Conservation (phyloP, 1,140 invertebrate genomes). For the Bombus consobrinus region DNA sequence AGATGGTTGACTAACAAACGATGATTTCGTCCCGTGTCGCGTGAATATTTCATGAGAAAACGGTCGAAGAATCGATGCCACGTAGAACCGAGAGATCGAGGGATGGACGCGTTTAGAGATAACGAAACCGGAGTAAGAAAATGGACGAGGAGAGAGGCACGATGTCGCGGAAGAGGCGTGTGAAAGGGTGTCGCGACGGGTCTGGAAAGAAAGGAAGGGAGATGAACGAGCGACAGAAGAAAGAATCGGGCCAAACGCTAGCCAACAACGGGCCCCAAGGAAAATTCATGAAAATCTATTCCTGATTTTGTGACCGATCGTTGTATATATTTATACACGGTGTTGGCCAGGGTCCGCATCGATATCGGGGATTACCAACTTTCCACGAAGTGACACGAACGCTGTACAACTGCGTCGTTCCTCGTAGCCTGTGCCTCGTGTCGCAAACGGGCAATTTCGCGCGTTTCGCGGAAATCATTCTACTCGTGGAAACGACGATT, state of each 20-base stretch:
- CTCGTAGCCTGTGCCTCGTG: background rate
- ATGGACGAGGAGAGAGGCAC: slow-evolving; percentile 20
- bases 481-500: background rate
- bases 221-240: background rate
- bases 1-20: slow-evolving; percentile 73
- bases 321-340: slow-evolving; percentile 53
- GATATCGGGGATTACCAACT: background rate
- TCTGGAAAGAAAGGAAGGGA: background rate
- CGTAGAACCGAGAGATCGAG: slow-evolving; percentile 22
- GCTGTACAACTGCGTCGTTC: background rate
- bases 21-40: slow-evolving; percentile 71
- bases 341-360: slow-evolving; percentile 1
- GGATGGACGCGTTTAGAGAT: slow-evolving; percentile 46
- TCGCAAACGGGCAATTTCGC: background rate
- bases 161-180: slow-evolving; percentile 22
- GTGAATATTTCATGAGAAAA: slow-evolving; percentile 78
- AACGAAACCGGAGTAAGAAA: slow-evolving; percentile 11
- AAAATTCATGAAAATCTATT: slow-evolving; percentile 77
- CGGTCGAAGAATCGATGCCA: slow-evolving; percentile 20
- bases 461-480: background rate
- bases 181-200: background rate
- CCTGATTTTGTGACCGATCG: slow-evolving; percentile 64
- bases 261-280: slow-evolving; percentile 43
- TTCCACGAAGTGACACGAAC: slow-evolving; percentile 16
- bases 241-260: slow-evolving; percentile 54